Percentiles rank a stretch among this genome's conserved stretches.
phyloP scores from a whole-genome alignment of 92 coral and sea anemone species.

The Porites rus region DNA sequence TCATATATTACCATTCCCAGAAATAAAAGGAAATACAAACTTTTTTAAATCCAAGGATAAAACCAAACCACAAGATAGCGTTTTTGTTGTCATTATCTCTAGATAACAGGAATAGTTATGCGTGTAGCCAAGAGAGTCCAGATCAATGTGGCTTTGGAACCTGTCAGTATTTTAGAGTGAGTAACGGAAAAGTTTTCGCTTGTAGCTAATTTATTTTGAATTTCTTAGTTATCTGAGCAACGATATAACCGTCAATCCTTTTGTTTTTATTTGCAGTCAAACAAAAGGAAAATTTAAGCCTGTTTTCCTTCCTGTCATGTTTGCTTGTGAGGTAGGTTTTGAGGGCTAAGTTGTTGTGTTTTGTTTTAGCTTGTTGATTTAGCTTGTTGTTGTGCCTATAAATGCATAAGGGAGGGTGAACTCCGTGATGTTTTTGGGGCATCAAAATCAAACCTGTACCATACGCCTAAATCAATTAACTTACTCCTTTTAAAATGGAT shows the following conservation, averaged over 20 bases:
- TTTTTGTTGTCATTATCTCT: not conserved
- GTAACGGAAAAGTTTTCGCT: not conserved
- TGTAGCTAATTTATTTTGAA: not conserved
- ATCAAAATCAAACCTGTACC: no score
- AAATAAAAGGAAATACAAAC: not conserved
- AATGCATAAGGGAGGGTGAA: no score
- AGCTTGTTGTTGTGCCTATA: no score
- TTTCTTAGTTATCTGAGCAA: no score
- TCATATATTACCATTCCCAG: not conserved
- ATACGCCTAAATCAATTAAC: no score
- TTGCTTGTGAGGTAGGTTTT: conserved; percentile 76
- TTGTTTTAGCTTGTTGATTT: no score
- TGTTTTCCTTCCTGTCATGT: conserved; percentile 86
- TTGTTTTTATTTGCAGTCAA: conserved; percentile 5
- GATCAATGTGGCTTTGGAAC: conserved; percentile 74
- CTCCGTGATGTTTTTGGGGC: no score
- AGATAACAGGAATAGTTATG: conserved; percentile 92
- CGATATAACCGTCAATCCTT: no score
- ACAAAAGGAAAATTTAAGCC: conserved; percentile 46
- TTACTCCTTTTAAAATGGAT: no score
- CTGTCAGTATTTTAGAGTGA: conserved; percentile 71
- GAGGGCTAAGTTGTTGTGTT: not conserved
- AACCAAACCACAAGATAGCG: not conserved
- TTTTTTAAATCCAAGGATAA: no score
- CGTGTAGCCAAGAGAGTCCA: conserved; percentile 83